Evolutionary conservation across 1,140 invertebrate genomes (phyloP).

Genomic region (Tyrophagus putrescentiae): DNA sequence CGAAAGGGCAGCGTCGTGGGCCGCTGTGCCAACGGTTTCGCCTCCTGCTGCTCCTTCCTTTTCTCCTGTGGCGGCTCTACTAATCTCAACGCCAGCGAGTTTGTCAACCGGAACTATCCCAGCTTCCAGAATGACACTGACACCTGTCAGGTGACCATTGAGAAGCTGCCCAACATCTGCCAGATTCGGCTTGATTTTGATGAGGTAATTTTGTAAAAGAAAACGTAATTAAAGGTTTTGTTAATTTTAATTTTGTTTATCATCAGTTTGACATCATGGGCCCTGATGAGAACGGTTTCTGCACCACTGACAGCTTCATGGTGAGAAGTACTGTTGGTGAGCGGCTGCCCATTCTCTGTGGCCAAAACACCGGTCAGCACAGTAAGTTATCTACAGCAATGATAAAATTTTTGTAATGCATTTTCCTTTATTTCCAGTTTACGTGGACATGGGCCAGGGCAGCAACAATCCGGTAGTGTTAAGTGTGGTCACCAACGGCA

Average conservation of each 20-base stretch:
- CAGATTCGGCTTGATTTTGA: constrained; percentile 43
- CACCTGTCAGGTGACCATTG: constrained; percentile 51
- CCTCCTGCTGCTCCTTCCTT: constrained; percentile 52
- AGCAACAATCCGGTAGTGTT: constrained; percentile 45
- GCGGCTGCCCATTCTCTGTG: constrained; percentile 54
- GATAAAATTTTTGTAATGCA: not conserved
- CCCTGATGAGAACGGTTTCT: constrained; percentile 53
- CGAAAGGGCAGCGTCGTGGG: constrained; percentile 45
- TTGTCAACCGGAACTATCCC: constrained; percentile 62
- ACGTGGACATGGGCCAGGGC: constrained; percentile 49
- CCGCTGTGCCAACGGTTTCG: constrained; percentile 54
- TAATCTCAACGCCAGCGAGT: constrained; percentile 62
- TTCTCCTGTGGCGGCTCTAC: constrained; percentile 53
- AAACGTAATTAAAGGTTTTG: not conserved
- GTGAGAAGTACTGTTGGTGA: constrained; percentile 49
- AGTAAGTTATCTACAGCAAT: constrained; percentile 42
- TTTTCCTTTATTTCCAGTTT: constrained; percentile 39
- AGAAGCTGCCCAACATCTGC: constrained; percentile 50
- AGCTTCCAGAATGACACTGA: constrained; percentile 47
- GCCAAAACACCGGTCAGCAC: constrained; percentile 62
- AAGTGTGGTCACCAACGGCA: constrained; percentile 44
- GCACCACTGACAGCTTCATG: constrained; percentile 49
- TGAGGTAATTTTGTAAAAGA: not conserved
- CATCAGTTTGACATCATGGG: constrained; percentile 47
- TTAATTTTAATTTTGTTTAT: not conserved